Percentiles rank a stretch among this genome's conserved stretches.
These are phyloP conservation scores for Protophormia terraenovae DNA, from an alignment of 2,888 invertebrate species.

Conservation along the genomic window DNA sequence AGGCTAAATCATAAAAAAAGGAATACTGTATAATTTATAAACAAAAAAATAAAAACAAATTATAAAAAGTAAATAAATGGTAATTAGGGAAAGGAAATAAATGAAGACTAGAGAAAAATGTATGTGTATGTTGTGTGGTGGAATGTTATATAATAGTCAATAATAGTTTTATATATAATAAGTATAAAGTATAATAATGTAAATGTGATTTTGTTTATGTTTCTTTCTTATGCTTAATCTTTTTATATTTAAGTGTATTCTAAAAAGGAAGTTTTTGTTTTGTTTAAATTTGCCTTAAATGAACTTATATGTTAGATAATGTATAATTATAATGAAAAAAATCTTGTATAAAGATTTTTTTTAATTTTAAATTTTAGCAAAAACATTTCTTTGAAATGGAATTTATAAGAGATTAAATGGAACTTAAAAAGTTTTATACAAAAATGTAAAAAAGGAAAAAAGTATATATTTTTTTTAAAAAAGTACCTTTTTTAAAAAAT, in stretches of 20 bases:
- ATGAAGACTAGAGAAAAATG: constrained; percentile 42
- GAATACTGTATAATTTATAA: constrained; percentile 3
- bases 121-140: constrained; percentile 18
- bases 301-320: constrained; percentile 9
- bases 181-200: not conserved
- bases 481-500: no score
- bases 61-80: no score
- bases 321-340: not conserved
- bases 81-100: constrained; percentile 3
- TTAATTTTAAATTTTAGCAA: no score
- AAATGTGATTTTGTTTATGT: not conserved
- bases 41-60: not conserved
- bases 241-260: not conserved
- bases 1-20: not conserved
- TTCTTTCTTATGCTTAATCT: not conserved
- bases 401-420: not conserved
- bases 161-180: not conserved
- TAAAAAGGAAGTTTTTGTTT: not conserved
- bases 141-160: constrained; percentile 45
- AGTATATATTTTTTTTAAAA: no score
- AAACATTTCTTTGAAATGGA: not conserved
- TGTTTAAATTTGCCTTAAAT: not conserved
- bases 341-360: no score
- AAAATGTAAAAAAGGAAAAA: no score
- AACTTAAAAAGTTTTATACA: no score